phyloP scores from a whole-genome alignment of 2,888 invertebrate species.

The Thymelicus acteon region DNA sequence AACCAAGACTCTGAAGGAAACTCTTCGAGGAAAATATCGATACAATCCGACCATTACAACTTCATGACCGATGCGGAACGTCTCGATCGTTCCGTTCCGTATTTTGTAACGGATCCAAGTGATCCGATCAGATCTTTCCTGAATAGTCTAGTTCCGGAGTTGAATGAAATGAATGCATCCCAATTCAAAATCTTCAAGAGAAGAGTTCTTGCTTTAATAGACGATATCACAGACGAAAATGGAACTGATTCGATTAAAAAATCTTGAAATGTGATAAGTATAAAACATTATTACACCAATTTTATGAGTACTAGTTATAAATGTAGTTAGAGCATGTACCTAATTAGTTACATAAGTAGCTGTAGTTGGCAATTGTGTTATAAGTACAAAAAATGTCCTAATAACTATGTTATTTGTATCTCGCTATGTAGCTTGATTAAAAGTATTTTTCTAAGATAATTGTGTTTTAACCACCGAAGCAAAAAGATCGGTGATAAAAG shows the following conservation, averaged over 20 bases:
- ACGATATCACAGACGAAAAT: conserved; percentile 30
- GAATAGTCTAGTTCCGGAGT: conserved; percentile 50
- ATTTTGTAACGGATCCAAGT: conserved; percentile 2
- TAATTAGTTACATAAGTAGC: no score
- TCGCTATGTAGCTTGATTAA: no score
- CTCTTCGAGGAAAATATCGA: conserved; percentile 10
- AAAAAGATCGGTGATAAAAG: no score
- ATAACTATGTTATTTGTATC: no score
- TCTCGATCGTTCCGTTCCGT: not conserved
- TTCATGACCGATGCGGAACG: conserved; percentile 1
- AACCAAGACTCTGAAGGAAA: conserved; percentile 20
- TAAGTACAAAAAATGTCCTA: no score
- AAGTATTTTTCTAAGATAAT: no score
- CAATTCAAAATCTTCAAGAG: conserved; percentile 52
- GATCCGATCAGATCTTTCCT: conserved; percentile 40
- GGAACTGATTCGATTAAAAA: not conserved
- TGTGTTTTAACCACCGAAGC: no score
- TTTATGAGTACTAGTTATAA: no score
- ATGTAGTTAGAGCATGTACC: no score
- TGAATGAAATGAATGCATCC: conserved; percentile 47
- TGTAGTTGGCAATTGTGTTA: no score
- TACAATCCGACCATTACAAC: conserved; percentile 11
- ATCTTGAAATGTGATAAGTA: no score
- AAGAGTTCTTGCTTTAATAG: conserved; percentile 43
- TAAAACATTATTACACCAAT: no score